phyloP scores from a whole-genome alignment of 1,140 invertebrate genomes.

The Cataglyphis hispanica region DNA sequence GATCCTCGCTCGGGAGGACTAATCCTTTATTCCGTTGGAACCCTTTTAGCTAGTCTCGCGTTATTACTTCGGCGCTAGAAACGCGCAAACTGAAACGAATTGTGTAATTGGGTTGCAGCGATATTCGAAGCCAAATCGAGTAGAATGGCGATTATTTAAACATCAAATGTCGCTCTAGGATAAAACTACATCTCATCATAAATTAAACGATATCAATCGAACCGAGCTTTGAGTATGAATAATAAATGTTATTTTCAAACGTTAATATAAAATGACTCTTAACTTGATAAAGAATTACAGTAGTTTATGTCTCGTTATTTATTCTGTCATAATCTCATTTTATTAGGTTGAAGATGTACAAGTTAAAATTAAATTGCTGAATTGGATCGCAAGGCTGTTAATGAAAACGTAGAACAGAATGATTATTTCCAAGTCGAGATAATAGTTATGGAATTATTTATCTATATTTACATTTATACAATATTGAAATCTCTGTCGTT shows the following conservation, averaged over 20 bases:
- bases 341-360: neutral
- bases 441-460: neutral
- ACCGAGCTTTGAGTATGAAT: neutral
- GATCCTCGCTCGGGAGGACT: conserved; percentile 41
- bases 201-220: neutral
- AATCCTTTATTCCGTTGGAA: conserved; percentile 55
- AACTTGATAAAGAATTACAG: neutral
- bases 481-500: neutral
- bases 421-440: conserved; percentile 9
- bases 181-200: neutral
- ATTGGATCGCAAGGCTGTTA: neutral
- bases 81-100: conserved; percentile 46
- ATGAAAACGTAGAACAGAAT: neutral
- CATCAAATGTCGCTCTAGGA: neutral
- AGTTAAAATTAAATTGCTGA: neutral
- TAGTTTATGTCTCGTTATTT: neutral
- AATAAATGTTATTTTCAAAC: neutral
- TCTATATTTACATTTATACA: neutral
- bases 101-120: conserved; percentile 35
- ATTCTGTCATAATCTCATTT: neutral
- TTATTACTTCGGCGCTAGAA: conserved; percentile 38
- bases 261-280: conserved; percentile 10
- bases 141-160: conserved; percentile 29
- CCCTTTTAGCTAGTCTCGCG: conserved; percentile 7
- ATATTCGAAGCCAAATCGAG: conserved; percentile 27